Conservation (phyloP, 2,113 vertebrate species). For the Ahaetulla prasina region DNA sequence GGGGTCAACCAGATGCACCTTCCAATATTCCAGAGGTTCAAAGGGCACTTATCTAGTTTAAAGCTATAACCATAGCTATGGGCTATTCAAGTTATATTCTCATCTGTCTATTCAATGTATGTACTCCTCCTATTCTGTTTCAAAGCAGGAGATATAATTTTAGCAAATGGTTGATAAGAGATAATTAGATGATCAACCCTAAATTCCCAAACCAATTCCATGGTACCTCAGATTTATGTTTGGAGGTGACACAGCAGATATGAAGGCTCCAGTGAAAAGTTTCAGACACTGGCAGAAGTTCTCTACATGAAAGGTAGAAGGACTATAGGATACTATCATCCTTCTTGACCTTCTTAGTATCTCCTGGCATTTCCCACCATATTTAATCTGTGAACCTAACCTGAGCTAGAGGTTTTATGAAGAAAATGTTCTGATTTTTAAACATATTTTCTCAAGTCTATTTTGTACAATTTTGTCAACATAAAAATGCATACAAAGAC, state of each 20-base stretch:
- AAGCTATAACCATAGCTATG: neutral
- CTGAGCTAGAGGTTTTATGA: neutral
- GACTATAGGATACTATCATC: neutral
- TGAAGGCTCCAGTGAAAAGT: neutral
- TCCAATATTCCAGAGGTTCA: neutral
- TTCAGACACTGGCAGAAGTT: neutral
- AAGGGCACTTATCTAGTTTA: neutral
- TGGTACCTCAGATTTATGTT: neutral
- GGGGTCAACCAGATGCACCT: neutral
- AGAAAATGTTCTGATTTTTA: neutral
- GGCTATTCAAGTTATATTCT: neutral
- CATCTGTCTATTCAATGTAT: neutral
- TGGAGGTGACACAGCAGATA: neutral
- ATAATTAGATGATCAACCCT: neutral
- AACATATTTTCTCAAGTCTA: neutral
- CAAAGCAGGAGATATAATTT: neutral
- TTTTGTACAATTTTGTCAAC: neutral
- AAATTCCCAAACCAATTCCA: neutral
- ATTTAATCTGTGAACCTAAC: neutral
- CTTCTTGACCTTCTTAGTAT: neutral
- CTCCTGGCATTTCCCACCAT: neutral
- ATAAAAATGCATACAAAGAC: neutral
- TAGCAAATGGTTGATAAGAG: neutral
- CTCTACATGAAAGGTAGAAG: neutral
- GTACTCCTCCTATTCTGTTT: neutral